Percentiles rank a stretch among this genome's conserved stretches.
Conservation (phyloP, 1,140 invertebrate species). For the Mercenaria mercenaria region DNA sequence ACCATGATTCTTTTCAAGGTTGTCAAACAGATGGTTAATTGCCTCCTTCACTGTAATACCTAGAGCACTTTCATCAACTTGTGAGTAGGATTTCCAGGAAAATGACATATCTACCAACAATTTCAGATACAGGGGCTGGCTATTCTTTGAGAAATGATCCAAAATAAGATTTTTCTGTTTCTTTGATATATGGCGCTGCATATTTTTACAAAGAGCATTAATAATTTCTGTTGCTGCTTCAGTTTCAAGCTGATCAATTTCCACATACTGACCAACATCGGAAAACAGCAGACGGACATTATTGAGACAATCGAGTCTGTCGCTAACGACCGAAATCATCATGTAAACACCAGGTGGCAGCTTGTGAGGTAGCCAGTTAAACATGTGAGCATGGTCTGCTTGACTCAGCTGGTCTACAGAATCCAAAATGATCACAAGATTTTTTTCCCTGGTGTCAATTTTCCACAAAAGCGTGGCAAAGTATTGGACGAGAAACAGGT, state of each 20-base stretch:
- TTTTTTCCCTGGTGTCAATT: conserved; percentile 54
- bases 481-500: conserved; percentile 70
- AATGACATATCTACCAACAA: conserved; percentile 71
- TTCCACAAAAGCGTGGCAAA: conserved; percentile 69
- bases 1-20: conserved; percentile 75
- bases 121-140: conserved; percentile 74
- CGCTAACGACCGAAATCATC: conserved; percentile 88
- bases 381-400: conserved; percentile 71
- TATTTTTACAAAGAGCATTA: conserved; percentile 47
- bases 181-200: conserved; percentile 66
- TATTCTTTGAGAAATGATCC: conserved; percentile 54
- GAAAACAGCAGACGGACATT: conserved; percentile 65
- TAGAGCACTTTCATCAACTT: conserved; percentile 39
- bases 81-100: conserved; percentile 72
- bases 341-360: conserved; percentile 86
- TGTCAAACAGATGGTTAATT: conserved; percentile 74
- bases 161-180: conserved; percentile 69
- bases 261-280: conserved; percentile 49
- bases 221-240: conserved; percentile 66
- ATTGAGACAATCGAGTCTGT: conserved; percentile 73
- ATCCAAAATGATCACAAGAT: conserved; percentile 80
- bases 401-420: conserved; percentile 80
- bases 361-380: conserved; percentile 79
- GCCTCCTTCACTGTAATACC: conserved; percentile 64
- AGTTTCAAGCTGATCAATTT: conserved; percentile 60